Percentiles rank a stretch among this genome's conserved stretches.
These are phyloP conservation scores for Lithobates pipiens DNA, from an alignment of 2,797 vertebrate species.

Conservation along the genomic window DNA sequence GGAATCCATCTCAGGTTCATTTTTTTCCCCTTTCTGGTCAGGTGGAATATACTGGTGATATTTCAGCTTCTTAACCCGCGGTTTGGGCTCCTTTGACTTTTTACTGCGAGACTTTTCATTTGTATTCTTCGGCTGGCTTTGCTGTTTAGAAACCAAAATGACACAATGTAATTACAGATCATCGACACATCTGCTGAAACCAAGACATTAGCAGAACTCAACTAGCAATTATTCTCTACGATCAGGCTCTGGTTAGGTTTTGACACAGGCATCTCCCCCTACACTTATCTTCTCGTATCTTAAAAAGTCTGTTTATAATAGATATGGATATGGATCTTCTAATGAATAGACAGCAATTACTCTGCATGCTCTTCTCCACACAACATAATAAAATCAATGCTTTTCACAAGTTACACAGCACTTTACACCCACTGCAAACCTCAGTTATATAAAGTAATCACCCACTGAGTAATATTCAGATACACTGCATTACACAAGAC, in stretches of 20 bases:
- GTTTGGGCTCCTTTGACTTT: slow-evolving; percentile 92
- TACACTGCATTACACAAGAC: no score
- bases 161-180: slow-evolving; percentile 5
- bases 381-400: no score
- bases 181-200: neutral
- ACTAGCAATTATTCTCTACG: neutral
- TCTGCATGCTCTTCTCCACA: no score
- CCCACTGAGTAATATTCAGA: no score
- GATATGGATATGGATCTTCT: neutral
- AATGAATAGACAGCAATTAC: neutral
- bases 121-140: slow-evolving; percentile 87
- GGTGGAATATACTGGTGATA: slow-evolving; percentile 98
- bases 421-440: neutral
- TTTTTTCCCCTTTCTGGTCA: slow-evolving; percentile 92
- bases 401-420: no score
- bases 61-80: slow-evolving; percentile 93
- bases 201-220: no score
- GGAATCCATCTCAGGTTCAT: slow-evolving; percentile 90
- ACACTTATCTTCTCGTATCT: neutral
- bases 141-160: slow-evolving; percentile 74
- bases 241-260: neutral
- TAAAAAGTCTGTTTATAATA: no score
- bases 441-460: neutral
- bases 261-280: neutral
- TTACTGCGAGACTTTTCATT: slow-evolving; percentile 91